phyloP scores from a whole-genome alignment of 1,140 invertebrate genomes.

The Chionoecetes opilio region DNA sequence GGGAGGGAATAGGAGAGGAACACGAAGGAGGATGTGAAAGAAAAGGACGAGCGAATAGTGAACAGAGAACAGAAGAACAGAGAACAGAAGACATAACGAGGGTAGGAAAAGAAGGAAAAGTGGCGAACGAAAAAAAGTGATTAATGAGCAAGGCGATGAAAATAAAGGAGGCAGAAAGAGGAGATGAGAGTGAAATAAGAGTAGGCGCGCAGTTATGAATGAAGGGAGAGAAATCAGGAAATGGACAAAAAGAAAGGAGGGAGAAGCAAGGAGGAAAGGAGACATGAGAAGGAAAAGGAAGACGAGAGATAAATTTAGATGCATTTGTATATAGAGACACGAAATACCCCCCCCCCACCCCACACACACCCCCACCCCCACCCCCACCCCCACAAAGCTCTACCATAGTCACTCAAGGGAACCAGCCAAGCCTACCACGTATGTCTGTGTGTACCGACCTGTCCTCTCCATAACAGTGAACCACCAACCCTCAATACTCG shows the following conservation, averaged over 20 bases:
- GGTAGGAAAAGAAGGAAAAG: neutral
- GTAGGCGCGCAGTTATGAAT: too few species aligned
- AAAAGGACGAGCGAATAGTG: neutral
- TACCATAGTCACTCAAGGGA: too few species aligned
- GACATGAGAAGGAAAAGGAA: neutral
- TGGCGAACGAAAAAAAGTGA: neutral
- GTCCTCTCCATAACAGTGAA: neutral
- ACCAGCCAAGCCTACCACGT: neutral
- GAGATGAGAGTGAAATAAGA: too few species aligned
- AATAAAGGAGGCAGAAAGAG: too few species aligned
- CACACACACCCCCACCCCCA: neutral
- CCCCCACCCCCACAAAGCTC: neutral
- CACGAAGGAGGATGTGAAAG: neutral
- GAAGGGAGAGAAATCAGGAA: too few species aligned
- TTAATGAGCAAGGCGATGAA: too few species aligned
- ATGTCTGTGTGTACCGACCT: too few species aligned
- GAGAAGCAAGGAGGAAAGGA: neutral
- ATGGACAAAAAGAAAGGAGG: neutral
- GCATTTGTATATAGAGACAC: neutral
- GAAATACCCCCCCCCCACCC: neutral
- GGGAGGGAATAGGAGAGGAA: neutral
- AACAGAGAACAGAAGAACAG: neutral
- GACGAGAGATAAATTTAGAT: neutral
- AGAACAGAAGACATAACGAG: neutral
- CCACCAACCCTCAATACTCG: slow-evolving; percentile 5